phyloP scores from a whole-genome alignment of 2,797 vertebrate species.

The Acomys russatus region DNA sequence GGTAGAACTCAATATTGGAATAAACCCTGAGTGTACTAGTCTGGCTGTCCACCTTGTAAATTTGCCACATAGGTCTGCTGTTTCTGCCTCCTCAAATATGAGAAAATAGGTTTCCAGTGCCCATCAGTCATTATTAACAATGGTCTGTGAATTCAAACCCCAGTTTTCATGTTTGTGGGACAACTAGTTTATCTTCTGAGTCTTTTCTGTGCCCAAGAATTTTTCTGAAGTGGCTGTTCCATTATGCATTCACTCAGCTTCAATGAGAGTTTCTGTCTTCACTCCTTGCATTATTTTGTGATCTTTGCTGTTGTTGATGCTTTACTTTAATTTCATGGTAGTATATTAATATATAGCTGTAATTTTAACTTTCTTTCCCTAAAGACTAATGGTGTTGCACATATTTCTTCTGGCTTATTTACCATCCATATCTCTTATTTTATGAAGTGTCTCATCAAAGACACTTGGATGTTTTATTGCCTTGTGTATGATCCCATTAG shows the following conservation, averaged over 20 bases:
- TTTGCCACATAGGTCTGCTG: not conserved
- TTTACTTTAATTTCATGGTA: not conserved
- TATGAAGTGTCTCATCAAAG: conserved; percentile 16
- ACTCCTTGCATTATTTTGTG: not conserved
- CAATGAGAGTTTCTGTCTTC: not conserved
- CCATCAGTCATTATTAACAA: not conserved
- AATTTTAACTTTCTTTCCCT: not conserved
- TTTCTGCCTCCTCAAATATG: not conserved
- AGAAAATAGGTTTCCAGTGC: not conserved
- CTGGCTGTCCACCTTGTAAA: not conserved
- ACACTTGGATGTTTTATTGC: not conserved
- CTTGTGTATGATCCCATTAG: not conserved
- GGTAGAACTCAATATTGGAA: not conserved
- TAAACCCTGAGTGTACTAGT: not conserved
- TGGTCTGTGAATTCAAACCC: not conserved
- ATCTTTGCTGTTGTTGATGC: not conserved
- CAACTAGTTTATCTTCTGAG: not conserved
- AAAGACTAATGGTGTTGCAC: not conserved
- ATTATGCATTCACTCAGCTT: not conserved
- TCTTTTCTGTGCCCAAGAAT: not conserved
- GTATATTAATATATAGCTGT: not conserved
- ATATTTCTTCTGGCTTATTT: conserved; percentile 9
- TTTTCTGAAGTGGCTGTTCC: not conserved
- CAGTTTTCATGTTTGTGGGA: not conserved
- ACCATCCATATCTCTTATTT: not conserved